phyloP scores from a whole-genome alignment of 2,113 vertebrate genomes.

The Petrocephalus zakoni region DNA sequence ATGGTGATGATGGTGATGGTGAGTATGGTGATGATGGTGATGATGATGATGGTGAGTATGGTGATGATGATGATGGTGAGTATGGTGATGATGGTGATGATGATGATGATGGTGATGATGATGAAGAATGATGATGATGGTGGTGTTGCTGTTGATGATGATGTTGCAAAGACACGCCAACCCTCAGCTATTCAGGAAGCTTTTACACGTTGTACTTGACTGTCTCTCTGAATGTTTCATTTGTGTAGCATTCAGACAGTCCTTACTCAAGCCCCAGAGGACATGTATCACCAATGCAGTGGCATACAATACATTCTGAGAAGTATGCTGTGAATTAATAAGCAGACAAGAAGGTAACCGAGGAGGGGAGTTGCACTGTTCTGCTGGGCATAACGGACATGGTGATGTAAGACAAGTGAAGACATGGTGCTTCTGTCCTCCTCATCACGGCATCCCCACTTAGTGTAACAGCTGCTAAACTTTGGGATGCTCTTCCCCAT shows the following conservation, averaged over 20 bases:
- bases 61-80: background rate
- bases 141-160: background rate
- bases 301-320: background rate
- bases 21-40: too few species aligned
- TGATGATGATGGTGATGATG: background rate
- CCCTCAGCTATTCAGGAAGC: background rate
- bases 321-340: background rate
- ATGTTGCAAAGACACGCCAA: background rate
- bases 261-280: constrained; percentile 5
- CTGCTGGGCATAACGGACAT: constrained; percentile 51
- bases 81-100: background rate
- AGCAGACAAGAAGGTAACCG: background rate
- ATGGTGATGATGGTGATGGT: too few species aligned
- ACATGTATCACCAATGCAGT: background rate
- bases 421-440: constrained; percentile 38
- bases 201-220: background rate
- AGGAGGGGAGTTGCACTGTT: constrained; percentile 52
- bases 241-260: constrained; percentile 20
- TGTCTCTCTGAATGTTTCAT: background rate
- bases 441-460: constrained; percentile 51
- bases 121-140: background rate
- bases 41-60: too few species aligned
- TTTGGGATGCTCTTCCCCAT: too few species aligned
- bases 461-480: too few species aligned
- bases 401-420: constrained; percentile 40